A percentile compares a stretch with the other conserved stretches of the same genome.
Conservation (phyloP, 1,140 invertebrate genomes). For the Sipha flava region DNA sequence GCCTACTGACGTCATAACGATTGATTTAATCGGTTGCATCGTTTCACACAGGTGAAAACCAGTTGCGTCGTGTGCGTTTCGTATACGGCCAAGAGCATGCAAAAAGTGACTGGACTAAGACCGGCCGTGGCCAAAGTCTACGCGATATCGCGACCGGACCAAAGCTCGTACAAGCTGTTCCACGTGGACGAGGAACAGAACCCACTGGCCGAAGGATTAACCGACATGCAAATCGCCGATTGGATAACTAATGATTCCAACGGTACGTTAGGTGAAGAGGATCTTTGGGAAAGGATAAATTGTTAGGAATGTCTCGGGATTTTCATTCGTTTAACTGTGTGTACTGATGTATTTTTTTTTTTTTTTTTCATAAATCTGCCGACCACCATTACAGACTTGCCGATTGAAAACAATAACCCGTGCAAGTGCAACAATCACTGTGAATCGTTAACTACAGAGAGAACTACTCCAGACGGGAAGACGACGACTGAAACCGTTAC, state of each 20-base stretch:
- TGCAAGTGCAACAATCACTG: not conserved
- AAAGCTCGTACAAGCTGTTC: conserved; percentile 55
- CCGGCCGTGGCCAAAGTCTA: conserved; percentile 55
- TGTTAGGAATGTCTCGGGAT: too few relatives aligned
- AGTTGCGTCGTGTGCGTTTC: conserved; percentile 52
- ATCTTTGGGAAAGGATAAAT: too few relatives aligned
- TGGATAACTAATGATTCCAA: conserved; percentile 15
- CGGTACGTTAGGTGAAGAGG: not conserved
- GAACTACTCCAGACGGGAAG: not conserved
- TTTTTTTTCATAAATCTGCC: too few relatives aligned
- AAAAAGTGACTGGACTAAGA: conserved; percentile 50
- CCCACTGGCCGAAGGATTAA: conserved; percentile 45
- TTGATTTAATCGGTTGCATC: not conserved
- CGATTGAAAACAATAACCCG: not conserved
- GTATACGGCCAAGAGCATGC: conserved; percentile 50
- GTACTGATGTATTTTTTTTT: not conserved
- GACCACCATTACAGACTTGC: not conserved
- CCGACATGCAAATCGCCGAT: not conserved
- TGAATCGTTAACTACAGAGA: not conserved
- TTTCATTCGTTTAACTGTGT: too few relatives aligned
- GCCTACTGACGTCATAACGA: too few relatives aligned
- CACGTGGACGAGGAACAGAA: conserved; percentile 50
- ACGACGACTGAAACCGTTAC: not conserved
- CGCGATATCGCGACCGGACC: conserved; percentile 50
- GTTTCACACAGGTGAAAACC: conserved; percentile 42